Base-by-base conservation (phyloP, 2,113 vertebrate genomes). In the Phaethon lepturus region DNA sequence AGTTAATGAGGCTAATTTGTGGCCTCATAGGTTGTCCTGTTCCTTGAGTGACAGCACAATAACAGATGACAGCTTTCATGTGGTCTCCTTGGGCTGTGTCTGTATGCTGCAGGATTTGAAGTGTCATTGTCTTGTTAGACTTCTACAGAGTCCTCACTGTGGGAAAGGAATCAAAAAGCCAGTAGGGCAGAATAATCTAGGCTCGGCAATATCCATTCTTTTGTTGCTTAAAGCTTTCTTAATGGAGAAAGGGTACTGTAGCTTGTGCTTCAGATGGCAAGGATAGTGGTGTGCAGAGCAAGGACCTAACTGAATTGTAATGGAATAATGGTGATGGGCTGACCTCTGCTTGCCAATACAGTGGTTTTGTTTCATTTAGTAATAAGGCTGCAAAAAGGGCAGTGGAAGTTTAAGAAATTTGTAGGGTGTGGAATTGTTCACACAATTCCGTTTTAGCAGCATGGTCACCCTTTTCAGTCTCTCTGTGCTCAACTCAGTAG, bases 141-240 rank as follows among this genome's bases (percentile, higher is more conserved):
- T 93, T 95, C 64, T 88, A 75, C 75, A 90, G 88, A 92, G 42
- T 93, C 90, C 97, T 98, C 94, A 83, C 98, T 98, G 98, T 98
- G 98, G 98, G 98, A 99, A 98, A 98, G 96, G 95, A 98, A 97
- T 97, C 93, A 97, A 93, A 96, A 97, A 97, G 97, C 97, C 98
- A 93, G 15, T 55, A 96, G 97, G 98, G 98, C 98, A 98, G 98
- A 98, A 98, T 98, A 98, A 98, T 97, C 97, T 93, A 93, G 97
- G 97, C 98, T 98, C 97, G 97, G 95, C 96, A 97, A 78, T 74
- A 77, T 97, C 98, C 69, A 72, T 89, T 75, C 96, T 97, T 98
- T 97, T 98, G 98, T 98, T 93, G 55, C 71, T 94, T 89, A 80
- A 93, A 96, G 86, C 90, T 90, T 76, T 23, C 72, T 97, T 93